Evolutionary conservation across 2,888 invertebrate genomes (phyloP).

Genomic region (Mimachlamys varia): DNA sequence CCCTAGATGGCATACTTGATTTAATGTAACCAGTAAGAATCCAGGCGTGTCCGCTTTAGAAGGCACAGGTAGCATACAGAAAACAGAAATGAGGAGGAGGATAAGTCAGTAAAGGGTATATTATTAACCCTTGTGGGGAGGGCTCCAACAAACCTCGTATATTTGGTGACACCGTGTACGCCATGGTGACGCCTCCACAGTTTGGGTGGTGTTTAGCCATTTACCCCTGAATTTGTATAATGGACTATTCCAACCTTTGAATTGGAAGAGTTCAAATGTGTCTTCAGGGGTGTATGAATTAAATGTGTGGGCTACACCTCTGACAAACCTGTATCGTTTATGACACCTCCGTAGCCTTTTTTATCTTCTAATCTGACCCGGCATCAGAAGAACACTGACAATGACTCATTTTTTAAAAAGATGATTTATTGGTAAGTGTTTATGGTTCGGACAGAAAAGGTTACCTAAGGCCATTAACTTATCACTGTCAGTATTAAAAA

Average conservation of each 20-base stretch:
- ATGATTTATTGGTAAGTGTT: neutral
- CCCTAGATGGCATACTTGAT: neutral
- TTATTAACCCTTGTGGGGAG: neutral
- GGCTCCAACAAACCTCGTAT: neutral
- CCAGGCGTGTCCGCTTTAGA: neutral
- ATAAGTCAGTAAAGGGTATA: neutral
- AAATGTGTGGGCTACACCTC: too few species aligned
- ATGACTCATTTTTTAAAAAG: neutral
- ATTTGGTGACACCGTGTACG: too few species aligned
- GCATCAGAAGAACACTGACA: neutral
- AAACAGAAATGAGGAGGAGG: neutral
- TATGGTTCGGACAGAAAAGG: neutral
- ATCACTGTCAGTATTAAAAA: neutral
- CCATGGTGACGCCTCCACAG: too few species aligned
- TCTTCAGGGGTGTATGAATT: too few species aligned
- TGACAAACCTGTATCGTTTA: neutral
- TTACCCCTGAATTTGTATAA: too few species aligned
- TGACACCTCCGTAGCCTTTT: neutral
- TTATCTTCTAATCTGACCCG: neutral
- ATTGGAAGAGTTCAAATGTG: too few species aligned
- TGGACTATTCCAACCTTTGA: too few species aligned
- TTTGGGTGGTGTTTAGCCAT: too few species aligned
- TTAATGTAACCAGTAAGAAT: neutral
- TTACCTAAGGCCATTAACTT: constrained; percentile 1
- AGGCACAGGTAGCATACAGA: neutral